Evolutionary conservation across 2,113 vertebrate species (phyloP).

Genomic region (Alaudala cheleensis): DNA sequence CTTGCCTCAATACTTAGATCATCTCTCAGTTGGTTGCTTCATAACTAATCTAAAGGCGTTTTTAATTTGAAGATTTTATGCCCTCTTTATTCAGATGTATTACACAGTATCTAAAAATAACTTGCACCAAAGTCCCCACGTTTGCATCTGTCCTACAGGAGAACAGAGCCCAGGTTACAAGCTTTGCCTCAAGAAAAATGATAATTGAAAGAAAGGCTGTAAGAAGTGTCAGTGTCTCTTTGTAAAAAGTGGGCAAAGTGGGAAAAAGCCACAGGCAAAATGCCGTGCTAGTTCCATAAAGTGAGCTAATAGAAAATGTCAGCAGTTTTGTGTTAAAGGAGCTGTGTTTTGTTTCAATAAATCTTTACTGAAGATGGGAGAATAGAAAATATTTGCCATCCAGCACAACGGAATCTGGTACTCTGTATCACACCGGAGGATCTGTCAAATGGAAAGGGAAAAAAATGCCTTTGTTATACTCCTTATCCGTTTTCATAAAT

Average conservation of each 20-base stretch:
- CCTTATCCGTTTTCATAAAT: neutral
- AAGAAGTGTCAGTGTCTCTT: neutral
- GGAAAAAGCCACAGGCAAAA: conserved; percentile 26
- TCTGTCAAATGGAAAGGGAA: neutral
- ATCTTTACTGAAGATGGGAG: neutral
- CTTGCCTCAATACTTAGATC: neutral
- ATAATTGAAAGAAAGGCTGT: conserved; percentile 1
- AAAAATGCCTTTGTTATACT: neutral
- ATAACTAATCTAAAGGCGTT: neutral
- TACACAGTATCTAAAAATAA: neutral
- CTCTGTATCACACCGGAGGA: neutral
- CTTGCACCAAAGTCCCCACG: neutral
- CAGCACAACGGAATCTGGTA: neutral
- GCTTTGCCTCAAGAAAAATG: neutral
- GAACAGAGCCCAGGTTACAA: neutral
- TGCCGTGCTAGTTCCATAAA: neutral
- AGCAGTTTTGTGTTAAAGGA: neutral
- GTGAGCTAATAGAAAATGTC: conserved; percentile 20
- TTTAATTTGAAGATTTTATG: neutral
- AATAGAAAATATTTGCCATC: neutral
- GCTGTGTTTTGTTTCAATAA: conserved; percentile 5
- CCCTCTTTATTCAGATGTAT: neutral
- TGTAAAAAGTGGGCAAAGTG: neutral
- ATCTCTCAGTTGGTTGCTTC: neutral
- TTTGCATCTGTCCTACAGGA: neutral